Conservation (phyloP, 2,888 invertebrate species). For the Sicus ferrugineus region DNA sequence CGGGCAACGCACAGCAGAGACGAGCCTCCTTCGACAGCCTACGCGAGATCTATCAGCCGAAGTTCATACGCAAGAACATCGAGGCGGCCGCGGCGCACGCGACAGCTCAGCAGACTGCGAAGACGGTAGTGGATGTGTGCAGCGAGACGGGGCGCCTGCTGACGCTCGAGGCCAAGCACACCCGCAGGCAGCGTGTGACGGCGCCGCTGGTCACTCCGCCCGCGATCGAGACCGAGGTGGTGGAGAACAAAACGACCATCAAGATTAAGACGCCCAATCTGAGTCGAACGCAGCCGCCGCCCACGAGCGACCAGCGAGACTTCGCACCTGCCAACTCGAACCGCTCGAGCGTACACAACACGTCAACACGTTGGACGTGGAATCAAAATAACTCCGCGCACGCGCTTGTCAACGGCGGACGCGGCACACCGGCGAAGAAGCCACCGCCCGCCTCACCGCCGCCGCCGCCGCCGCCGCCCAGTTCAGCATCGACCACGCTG, state of each 20-base stretch:
- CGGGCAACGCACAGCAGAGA: not conserved
- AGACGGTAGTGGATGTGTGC: slow-evolving; percentile 37
- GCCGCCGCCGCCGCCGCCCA: slow-evolving; percentile 43
- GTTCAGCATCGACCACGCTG: slow-evolving; percentile 43
- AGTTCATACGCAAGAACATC: slow-evolving; percentile 65
- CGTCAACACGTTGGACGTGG: slow-evolving; percentile 70
- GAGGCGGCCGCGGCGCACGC: slow-evolving; percentile 39
- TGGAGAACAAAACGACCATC: slow-evolving; percentile 58
- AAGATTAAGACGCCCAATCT: slow-evolving; percentile 49
- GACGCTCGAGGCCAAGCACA: slow-evolving; percentile 77
- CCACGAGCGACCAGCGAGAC: not conserved
- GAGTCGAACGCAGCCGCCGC: slow-evolving; percentile 19
- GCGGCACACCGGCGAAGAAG: slow-evolving; percentile 25
- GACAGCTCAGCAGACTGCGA: slow-evolving; percentile 50
- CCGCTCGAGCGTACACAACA: slow-evolving; percentile 21
- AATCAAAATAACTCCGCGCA: slow-evolving; percentile 52
- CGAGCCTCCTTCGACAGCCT: slow-evolving; percentile 70
- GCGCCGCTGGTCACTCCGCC: slow-evolving; percentile 67
- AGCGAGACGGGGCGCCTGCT: slow-evolving; percentile 71
- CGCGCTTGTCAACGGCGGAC: slow-evolving; percentile 21
- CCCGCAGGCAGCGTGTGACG: slow-evolving; percentile 72
- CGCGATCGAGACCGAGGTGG: slow-evolving; percentile 49
- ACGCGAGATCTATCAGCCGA: slow-evolving; percentile 77
- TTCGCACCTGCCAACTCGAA: not conserved
- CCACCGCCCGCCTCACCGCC: slow-evolving; percentile 36